Evolutionary conservation across 2,797 vertebrate genomes (phyloP).

Genomic region (Eremophila alpestris): DNA sequence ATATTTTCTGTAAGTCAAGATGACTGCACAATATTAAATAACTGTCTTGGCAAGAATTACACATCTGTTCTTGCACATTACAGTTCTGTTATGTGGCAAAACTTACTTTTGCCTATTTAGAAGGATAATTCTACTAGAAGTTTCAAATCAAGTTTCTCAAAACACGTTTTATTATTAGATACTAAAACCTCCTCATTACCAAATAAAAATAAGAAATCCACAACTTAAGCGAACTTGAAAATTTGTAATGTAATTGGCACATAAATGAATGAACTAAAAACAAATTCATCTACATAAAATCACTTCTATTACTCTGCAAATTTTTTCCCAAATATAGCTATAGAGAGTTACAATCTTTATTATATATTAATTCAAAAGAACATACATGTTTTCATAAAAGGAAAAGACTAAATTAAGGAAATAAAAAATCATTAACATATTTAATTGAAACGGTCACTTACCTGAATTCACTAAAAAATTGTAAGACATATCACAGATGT

Average conservation of each 20-base stretch:
- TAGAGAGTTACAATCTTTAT: constrained; percentile 60
- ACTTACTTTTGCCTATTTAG: not conserved
- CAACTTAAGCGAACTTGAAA: not conserved
- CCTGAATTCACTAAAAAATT: not conserved
- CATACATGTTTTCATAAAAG: constrained; percentile 23
- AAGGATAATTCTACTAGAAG: not conserved
- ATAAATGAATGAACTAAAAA: constrained; percentile 8
- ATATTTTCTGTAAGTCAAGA: not conserved
- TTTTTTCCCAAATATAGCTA: constrained; percentile 75
- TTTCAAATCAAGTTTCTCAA: not conserved
- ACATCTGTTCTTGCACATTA: not conserved
- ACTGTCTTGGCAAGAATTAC: not conserved
- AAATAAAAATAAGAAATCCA: not conserved
- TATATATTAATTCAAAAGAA: constrained; percentile 70
- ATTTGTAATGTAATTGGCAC: not conserved
- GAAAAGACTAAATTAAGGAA: constrained; percentile 30
- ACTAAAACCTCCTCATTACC: not conserved
- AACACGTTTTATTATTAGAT: not conserved
- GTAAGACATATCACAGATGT: not conserved
- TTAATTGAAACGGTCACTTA: not conserved
- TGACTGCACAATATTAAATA: not conserved
- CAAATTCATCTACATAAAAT: not conserved
- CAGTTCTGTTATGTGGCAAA: not conserved
- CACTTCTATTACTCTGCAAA: constrained; percentile 76
- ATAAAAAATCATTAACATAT: not conserved